Evolutionary conservation across 2,113 vertebrate species (phyloP).

Genomic region (Ranitomeya variabilis): DNA sequence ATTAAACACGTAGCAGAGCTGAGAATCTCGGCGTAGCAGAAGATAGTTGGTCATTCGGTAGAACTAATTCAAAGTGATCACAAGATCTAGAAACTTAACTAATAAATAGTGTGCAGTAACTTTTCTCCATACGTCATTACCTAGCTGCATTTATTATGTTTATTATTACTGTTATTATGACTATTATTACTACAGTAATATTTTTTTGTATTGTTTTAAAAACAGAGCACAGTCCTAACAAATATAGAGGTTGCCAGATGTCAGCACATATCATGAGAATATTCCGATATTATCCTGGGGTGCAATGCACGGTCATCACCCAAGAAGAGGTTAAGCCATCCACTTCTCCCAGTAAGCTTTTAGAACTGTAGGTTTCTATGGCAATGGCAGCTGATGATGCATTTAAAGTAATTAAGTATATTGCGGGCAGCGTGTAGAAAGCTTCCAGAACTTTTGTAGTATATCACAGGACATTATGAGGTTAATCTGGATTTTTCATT

Average conservation of each 20-base stretch:
- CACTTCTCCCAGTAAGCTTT: not conserved
- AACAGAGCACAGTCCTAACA: not conserved
- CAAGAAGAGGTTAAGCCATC: constrained; percentile 19
- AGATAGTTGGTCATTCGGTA: not conserved
- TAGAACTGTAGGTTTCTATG: constrained; percentile 20
- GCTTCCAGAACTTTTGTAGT: constrained; percentile 17
- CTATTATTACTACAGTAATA: too few species aligned
- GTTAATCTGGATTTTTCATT: constrained; percentile 12
- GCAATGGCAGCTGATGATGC: constrained; percentile 29
- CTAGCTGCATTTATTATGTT: too few species aligned
- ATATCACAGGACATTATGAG: not conserved
- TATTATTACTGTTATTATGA: too few species aligned
- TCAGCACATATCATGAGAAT: not conserved
- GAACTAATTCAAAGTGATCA: not conserved
- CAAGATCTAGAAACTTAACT: not conserved
- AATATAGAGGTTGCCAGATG: not conserved
- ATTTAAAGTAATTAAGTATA: constrained; percentile 40
- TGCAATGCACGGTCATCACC: not conserved
- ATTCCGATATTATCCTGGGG: not conserved
- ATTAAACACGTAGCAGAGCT: not conserved
- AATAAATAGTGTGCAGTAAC: too few species aligned
- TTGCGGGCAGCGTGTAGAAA: not conserved
- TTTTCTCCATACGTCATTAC: too few species aligned
- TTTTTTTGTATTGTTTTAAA: not conserved
- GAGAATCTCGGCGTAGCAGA: not conserved